Evolutionary conservation across 92 coral and sea anemone genomes (phyloP), one percentile per base, ranked within the genome.

Genomic region (Pocillopora meandrina): DNA sequence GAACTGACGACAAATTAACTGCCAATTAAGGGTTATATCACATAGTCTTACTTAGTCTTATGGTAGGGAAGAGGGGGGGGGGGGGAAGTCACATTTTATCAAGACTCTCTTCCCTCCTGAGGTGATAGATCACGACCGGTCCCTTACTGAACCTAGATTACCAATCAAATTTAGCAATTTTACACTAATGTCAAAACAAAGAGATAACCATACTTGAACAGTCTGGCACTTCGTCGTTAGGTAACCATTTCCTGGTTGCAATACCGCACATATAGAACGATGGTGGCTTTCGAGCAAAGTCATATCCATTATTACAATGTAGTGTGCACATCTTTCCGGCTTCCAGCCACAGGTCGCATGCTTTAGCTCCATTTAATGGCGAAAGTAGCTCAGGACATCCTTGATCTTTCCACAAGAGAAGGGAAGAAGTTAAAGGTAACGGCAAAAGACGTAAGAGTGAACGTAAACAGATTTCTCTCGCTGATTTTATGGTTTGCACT

Each of bases 361-460:
- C 57, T 33, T 81, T 87, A 0, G 81, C 90, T 73, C 90, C 90
- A 26, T 87, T 87, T 12, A 59, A 21, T 11, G 90, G 90, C n/a
- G 86, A 62, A 3, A 60, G 65, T 20, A 87, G 33, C 8, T 56
- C 56, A 14, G 74, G 52, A 73, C 90, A 87, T 7, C 81, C 71
- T 9, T 59, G 80, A 13, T 78, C 90, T 87, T 52, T 67, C 15
- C 17, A 31, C 9, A 1, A 67, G 16, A 67, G 16, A 12, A 19
- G 14, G 12, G 26, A 67, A 31, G 0, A 11, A 10, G 6, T 7
- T 9, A 42, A 42, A 42, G 49, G 49, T 42, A 42, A 42, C 3
- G 49, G 7, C 3, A 42, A 42, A 42, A 42, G 49, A 42, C 49
- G 49, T 2, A 42, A 42, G 49, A 42, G 49, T 42, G 7, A 6